Evolutionary conservation across 1,140 invertebrate species (phyloP).

Genomic region (Metopolophium dirhodum): DNA sequence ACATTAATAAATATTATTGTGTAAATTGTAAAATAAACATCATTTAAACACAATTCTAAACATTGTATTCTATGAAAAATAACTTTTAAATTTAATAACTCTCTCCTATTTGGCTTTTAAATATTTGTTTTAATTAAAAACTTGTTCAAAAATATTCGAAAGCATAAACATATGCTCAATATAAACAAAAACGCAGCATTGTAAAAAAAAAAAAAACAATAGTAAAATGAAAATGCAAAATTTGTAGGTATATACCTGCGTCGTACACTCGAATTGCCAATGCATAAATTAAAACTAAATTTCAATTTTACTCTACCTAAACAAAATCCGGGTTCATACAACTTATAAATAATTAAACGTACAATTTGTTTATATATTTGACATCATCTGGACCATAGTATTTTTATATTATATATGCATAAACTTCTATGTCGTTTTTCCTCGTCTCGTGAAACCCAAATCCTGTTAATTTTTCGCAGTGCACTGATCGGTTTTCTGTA

Average conservation of each 20-base stretch:
- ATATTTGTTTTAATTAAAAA: not conserved
- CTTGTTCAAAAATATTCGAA: too few relatives aligned
- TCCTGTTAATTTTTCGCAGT: not conserved
- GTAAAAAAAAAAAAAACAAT: not conserved
- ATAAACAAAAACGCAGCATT: not conserved
- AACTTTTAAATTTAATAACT: not conserved
- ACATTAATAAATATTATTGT: not conserved
- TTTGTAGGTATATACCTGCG: not conserved
- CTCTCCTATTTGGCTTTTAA: not conserved
- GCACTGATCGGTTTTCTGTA: too few relatives aligned
- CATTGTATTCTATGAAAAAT: not conserved
- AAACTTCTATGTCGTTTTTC: not conserved
- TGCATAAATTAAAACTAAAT: constrained; percentile 18
- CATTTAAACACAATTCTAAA: too few relatives aligned
- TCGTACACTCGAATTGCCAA: not conserved
- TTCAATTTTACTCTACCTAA: not conserved
- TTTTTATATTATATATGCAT: not conserved
- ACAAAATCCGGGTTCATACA: not conserved
- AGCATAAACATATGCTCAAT: not conserved
- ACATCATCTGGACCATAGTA: not conserved
- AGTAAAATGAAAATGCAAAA: not conserved
- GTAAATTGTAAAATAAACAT: not conserved
- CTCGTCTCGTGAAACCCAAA: not conserved
- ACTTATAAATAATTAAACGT: not conserved
- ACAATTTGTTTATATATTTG: not conserved